Conservation (phyloP, 2,797 vertebrate species). For the Tinamus major region DNA sequence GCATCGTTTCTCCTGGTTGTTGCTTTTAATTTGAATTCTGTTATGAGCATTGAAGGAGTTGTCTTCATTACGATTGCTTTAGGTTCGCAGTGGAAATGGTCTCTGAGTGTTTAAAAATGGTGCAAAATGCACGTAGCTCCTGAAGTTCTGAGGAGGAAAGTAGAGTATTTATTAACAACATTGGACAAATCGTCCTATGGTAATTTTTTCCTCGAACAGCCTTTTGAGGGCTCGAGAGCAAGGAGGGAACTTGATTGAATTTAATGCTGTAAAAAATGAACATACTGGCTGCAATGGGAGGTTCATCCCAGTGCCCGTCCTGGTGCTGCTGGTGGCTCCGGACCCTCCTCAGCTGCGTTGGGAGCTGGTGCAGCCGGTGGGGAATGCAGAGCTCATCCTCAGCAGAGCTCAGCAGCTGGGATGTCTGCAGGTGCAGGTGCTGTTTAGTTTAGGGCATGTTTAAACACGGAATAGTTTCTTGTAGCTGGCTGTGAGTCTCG, state of each 20-base stretch:
- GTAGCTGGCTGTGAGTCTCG: background rate
- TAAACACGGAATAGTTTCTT: background rate
- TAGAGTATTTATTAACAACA: background rate
- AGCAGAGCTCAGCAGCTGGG: no score
- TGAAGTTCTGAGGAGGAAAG: background rate
- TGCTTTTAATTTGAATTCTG: slow-evolving; percentile 48
- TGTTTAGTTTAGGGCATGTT: background rate
- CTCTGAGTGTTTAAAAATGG: background rate
- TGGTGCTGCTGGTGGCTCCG: no score
- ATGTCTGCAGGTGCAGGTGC: no score
- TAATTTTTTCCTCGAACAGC: background rate
- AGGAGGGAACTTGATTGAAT: background rate
- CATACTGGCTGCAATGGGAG: background rate
- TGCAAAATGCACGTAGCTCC: background rate
- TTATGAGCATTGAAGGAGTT: slow-evolving; percentile 6
- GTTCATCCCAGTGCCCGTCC: background rate
- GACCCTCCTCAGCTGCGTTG: no score
- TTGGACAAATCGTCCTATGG: background rate
- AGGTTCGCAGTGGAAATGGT: background rate
- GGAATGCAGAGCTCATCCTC: no score
- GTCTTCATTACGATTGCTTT: background rate
- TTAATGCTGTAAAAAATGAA: background rate
- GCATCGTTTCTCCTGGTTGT: slow-evolving; percentile 6
- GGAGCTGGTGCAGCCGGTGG: no score
- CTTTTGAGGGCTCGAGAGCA: background rate